These are phyloP conservation scores for Cerastis leucographa DNA, from an alignment of 2,888 invertebrate genomes.

Conservation along the genomic window DNA sequence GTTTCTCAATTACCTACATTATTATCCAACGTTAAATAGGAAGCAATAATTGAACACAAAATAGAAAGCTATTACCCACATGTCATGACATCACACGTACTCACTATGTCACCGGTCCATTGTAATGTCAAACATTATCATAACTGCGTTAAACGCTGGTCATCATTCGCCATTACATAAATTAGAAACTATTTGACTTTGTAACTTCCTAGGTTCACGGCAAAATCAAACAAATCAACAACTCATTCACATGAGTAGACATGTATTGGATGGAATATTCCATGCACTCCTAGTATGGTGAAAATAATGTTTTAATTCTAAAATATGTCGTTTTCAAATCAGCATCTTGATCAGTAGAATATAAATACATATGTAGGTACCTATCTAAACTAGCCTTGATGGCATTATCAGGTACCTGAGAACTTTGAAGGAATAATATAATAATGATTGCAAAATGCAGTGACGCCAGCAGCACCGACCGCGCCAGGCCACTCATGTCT, in stretches of 20 bases:
- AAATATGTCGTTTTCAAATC: conserved; percentile 30
- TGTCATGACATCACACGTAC: conserved; percentile 38
- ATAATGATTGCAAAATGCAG: conserved; percentile 7
- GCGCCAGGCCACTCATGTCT: conserved; percentile 14
- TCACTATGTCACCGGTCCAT: conserved; percentile 42
- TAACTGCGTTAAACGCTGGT: conserved; percentile 68
- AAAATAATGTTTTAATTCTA: conserved; percentile 9
- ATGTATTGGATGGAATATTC: conserved; percentile 35
- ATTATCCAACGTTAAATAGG: conserved; percentile 7
- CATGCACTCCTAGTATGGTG: not conserved
- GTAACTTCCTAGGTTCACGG: conserved; percentile 32
- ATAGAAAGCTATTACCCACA: conserved; percentile 70
- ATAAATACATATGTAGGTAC: not conserved
- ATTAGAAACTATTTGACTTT: conserved; percentile 61
- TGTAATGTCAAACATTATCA: conserved; percentile 70
- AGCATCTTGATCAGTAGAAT: conserved; percentile 26
- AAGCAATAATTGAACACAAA: conserved; percentile 53
- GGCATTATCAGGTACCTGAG: conserved; percentile 11
- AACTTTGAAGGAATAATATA: conserved; percentile 31
- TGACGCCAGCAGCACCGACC: conserved; percentile 17
- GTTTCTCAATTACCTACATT: conserved; percentile 6
- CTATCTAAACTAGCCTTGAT: conserved; percentile 2
- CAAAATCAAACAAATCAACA: conserved; percentile 23
- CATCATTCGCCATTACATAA: conserved; percentile 60
- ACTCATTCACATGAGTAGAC: conserved; percentile 10